Percentiles rank a stretch among this genome's conserved stretches.
These are phyloP conservation scores for Coenobita brevimanus DNA, from an alignment of 1,140 invertebrate genomes.

Conservation along the genomic window DNA sequence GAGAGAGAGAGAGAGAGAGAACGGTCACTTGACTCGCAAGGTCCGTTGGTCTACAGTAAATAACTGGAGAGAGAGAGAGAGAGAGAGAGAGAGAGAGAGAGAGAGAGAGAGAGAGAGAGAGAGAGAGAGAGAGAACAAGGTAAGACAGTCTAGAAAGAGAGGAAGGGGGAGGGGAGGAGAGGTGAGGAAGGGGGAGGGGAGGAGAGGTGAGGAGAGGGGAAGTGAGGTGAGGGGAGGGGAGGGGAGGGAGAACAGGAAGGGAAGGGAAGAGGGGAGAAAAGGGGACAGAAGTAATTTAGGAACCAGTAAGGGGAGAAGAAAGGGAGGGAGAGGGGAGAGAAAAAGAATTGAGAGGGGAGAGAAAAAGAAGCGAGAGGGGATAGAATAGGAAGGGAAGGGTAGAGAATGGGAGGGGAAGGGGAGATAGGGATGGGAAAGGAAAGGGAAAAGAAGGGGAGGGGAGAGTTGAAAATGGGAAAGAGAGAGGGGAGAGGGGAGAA, in stretches of 20 bases:
- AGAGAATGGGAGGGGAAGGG: neutral
- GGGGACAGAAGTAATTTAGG: neutral
- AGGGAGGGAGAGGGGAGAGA: neutral
- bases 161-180: neutral
- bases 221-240: too few species aligned
- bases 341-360: neutral
- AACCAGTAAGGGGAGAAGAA: neutral
- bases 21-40: too few species aligned
- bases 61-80: too few species aligned
- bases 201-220: too few species aligned
- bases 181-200: too few species aligned
- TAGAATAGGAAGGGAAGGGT: neutral
- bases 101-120: slow-evolving; percentile 7
- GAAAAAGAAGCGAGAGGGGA: neutral
- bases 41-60: too few species aligned
- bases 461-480: neutral
- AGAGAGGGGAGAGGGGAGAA: neutral
- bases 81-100: too few species aligned
- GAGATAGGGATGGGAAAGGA: too few species aligned
- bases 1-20: too few species aligned
- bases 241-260: neutral
- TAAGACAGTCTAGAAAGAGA: neutral
- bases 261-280: neutral
- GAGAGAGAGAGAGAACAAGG: neutral
- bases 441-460: neutral